Base-by-base conservation (phyloP, 2,113 vertebrate species). In the Oryzias javanicus region DNA sequence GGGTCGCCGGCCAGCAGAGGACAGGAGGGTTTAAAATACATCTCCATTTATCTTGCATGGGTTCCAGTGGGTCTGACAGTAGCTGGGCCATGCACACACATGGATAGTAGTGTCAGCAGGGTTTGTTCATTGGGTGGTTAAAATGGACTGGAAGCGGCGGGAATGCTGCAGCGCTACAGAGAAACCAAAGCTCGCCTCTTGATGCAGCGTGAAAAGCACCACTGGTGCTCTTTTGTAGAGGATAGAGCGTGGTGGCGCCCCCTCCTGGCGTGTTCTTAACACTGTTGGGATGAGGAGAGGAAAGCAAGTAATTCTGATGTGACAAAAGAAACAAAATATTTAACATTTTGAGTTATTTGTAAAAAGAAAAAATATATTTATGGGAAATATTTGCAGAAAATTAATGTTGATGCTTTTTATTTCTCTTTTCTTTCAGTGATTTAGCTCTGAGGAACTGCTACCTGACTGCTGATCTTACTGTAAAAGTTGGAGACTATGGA, bases 401-500 rank as follows among this genome's bases (percentile, higher is more conserved):
- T 12, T 49, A 25, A 54, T 55, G 12, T 4, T 52, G 12, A 49
- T 60, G 16, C 29, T 35, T 74, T 72, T n/a, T 62, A 51, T 70
- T 49, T 24, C 45, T 41, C 0, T 60, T 8, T n/a, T 55, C n/a
- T 47, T 70, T 50, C 76, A 98, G 97, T 89, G 96, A 99, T 81
- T 82, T 99, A 83, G 96, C 96, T 67, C 90, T 99, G 79, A 88
- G 97, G 78, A 98, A 97, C 82, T 98, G 97, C 86, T 99, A 94
- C 81, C 92, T 99, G 42, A 98, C 97, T 10, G 92, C 93, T 0
- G 97, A 99, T 81, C 90, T 98, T 73, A 98, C 95, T 15, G 94
- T 98, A 72, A 99, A 97, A 94, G 91, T 99, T 57, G 97, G 97
- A 67, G 96, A 99, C 82, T 99, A 98, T 27, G 95, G 95, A 13